phyloP scores from a whole-genome alignment of 2,797 vertebrate species.

The Enteromius afrohamiltoni region DNA sequence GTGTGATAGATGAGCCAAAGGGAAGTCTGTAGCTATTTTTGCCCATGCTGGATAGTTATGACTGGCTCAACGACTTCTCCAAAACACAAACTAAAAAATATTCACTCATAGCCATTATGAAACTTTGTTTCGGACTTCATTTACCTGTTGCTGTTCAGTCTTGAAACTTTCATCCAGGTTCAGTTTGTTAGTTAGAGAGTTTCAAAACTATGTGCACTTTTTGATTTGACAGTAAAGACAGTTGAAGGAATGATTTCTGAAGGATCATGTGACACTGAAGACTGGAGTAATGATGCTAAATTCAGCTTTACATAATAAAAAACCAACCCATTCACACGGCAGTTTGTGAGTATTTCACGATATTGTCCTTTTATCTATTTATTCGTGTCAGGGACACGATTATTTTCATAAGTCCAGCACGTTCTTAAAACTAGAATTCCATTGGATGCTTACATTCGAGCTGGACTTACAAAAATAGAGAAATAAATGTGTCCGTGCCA shows the following conservation, averaged over 20 bases:
- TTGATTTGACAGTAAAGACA: neutral
- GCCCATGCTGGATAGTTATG: conserved; percentile 9
- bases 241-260: neutral
- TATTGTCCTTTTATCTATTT: too few relatives aligned
- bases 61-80: neutral
- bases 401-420: too few relatives aligned
- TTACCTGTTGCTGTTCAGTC: conserved; percentile 35
- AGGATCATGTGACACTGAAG: neutral
- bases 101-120: neutral
- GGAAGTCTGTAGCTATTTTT: conserved; percentile 11
- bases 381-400: too few relatives aligned
- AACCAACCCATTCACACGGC: too few relatives aligned
- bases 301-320: too few relatives aligned
- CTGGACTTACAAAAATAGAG: too few relatives aligned
- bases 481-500: too few relatives aligned
- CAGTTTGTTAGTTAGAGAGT: neutral
- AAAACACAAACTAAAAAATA: neutral
- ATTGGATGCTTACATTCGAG: too few relatives aligned
- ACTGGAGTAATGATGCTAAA: too few relatives aligned
- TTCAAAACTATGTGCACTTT: neutral
- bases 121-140: conserved; percentile 33
- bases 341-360: too few relatives aligned
- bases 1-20: too few relatives aligned
- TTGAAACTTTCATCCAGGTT: neutral
- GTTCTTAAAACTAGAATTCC: too few relatives aligned